A percentile compares a stretch with the other conserved stretches of the same genome.
Conservation (phyloP, 2,888 invertebrate species). For the Gortyna flavago region DNA sequence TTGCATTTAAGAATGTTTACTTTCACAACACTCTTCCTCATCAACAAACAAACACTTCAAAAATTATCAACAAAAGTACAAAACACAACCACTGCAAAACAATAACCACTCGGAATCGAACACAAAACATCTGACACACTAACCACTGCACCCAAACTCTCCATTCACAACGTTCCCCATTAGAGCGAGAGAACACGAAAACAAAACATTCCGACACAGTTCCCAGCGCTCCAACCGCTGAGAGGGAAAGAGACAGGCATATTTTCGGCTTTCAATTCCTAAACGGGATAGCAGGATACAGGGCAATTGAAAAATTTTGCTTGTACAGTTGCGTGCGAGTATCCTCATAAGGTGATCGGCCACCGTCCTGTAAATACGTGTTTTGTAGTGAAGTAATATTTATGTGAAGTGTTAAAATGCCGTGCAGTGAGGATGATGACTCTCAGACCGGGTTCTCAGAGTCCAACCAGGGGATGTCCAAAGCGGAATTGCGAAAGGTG, state of each 20-base stretch:
- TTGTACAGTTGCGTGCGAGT: slow-evolving; percentile 75
- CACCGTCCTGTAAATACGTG: slow-evolving; percentile 72
- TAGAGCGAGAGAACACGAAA: slow-evolving; percentile 86
- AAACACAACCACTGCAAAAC: neutral
- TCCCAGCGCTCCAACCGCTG: slow-evolving; percentile 78
- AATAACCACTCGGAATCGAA: slow-evolving; percentile 74
- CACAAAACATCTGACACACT: slow-evolving; percentile 56
- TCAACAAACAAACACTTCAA: neutral
- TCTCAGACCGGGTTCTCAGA: slow-evolving; percentile 88
- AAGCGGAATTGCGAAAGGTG: slow-evolving; percentile 93
- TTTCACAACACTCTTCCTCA: neutral
- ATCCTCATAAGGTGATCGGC: slow-evolving; percentile 72
- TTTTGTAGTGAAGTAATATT: slow-evolving; percentile 32
- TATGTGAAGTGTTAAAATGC: slow-evolving; percentile 82
- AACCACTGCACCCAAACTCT: slow-evolving; percentile 71
- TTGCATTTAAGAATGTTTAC: neutral
- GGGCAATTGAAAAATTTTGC: slow-evolving; percentile 83
- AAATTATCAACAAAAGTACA: neutral
- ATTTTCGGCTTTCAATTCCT: slow-evolving; percentile 68
- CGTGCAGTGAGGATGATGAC: slow-evolving; percentile 91
- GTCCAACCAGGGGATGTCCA: slow-evolving; percentile 90
- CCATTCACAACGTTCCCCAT: slow-evolving; percentile 83
- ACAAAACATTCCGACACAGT: slow-evolving; percentile 89
- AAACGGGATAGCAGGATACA: slow-evolving; percentile 82
- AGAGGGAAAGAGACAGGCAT: slow-evolving; percentile 74